These are phyloP conservation scores for Alca torda DNA, from an alignment of 2,797 vertebrate genomes.

Conservation along the genomic window DNA sequence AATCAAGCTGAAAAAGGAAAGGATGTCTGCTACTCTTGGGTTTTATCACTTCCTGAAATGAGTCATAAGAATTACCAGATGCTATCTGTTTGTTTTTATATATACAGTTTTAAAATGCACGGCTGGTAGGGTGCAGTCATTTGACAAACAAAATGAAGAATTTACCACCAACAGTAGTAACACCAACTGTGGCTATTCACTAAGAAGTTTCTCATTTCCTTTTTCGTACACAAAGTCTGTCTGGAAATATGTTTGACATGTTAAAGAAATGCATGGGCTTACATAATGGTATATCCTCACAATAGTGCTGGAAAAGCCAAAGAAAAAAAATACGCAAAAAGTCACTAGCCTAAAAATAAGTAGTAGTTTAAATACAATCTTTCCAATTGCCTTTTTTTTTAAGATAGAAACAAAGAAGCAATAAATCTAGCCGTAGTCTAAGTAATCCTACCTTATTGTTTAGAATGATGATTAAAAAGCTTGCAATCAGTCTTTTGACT, in stretches of 20 bases:
- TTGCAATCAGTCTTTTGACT: neutral
- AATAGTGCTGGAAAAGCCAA: neutral
- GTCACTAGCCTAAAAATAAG: neutral
- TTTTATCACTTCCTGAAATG: conserved; percentile 54
- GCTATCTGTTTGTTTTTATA: conserved; percentile 31
- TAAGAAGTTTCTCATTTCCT: conserved; percentile 22
- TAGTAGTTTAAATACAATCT: neutral
- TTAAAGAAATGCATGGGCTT: conserved; percentile 1
- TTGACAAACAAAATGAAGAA: conserved; percentile 30
- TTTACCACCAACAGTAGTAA: conserved; percentile 12
- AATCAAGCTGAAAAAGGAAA: conserved; percentile 10
- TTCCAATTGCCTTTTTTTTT: neutral
- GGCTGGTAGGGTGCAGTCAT: conserved; percentile 13
- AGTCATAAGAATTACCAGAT: conserved; percentile 50
- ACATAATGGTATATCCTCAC: neutral
- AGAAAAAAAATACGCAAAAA: neutral
- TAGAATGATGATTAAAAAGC: neutral
- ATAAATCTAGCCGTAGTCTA: neutral
- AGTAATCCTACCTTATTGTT: neutral
- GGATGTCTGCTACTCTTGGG: neutral
- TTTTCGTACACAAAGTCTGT: neutral
- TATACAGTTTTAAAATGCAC: conserved; percentile 16
- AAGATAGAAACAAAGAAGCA: neutral
- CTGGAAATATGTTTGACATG: conserved; percentile 4
- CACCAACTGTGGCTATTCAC: neutral